These are phyloP conservation scores for Oryzaephilus surinamensis DNA, from an alignment of 1,140 invertebrate species.

Conservation along the genomic window DNA sequence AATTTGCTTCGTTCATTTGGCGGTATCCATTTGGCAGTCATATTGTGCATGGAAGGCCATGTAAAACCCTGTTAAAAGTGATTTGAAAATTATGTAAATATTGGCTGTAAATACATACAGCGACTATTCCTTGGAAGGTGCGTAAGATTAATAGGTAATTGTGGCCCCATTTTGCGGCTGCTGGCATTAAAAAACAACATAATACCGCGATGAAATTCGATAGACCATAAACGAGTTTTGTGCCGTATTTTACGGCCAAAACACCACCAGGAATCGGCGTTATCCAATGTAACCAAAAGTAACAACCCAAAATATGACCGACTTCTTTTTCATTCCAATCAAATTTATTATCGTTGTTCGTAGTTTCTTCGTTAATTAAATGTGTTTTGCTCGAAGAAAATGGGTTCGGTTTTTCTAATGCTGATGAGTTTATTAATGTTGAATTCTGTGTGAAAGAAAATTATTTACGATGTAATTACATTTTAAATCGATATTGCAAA, in stretches of 20 bases:
- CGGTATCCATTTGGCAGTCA: slow-evolving; percentile 76
- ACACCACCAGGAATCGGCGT: slow-evolving; percentile 66
- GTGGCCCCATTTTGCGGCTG: slow-evolving; percentile 48
- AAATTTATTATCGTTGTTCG: too few relatives aligned
- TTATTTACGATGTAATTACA: too few relatives aligned
- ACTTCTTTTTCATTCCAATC: slow-evolving; percentile 59
- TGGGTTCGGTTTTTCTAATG: too few relatives aligned
- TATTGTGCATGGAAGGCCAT: slow-evolving; percentile 73
- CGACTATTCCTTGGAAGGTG: slow-evolving; percentile 59
- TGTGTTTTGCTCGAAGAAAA: too few relatives aligned
- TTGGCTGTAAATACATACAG: slow-evolving; percentile 42
- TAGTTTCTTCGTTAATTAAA: not conserved
- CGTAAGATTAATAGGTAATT: slow-evolving; percentile 51
- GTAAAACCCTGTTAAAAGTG: slow-evolving; percentile 63
- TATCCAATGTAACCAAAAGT: slow-evolving; percentile 64
- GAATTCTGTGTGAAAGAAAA: too few relatives aligned
- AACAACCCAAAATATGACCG: slow-evolving; percentile 56
- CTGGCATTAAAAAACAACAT: slow-evolving; percentile 60
- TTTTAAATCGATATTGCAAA: too few relatives aligned
- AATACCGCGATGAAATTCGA: slow-evolving; percentile 57
- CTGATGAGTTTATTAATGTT: too few relatives aligned
- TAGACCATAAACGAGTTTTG: slow-evolving; percentile 58
- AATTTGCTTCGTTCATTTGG: slow-evolving; percentile 67
- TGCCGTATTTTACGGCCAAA: slow-evolving; percentile 56
- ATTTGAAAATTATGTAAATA: slow-evolving; percentile 2